Evolutionary conservation across 2,888 invertebrate genomes (phyloP).

Genomic region (Ceriagrion tenellum): DNA sequence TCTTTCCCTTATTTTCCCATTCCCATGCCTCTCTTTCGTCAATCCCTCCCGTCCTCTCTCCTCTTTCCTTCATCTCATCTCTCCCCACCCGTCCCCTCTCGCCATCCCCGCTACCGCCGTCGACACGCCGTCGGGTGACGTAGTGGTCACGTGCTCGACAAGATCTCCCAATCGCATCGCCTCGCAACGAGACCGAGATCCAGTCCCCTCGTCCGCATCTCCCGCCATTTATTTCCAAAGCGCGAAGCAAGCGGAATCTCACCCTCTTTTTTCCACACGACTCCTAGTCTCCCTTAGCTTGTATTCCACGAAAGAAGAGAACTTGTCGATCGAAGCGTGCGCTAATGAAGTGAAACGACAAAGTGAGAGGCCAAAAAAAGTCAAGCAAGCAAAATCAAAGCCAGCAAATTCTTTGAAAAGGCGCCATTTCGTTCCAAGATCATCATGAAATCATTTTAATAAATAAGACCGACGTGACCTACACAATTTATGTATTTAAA

Average conservation of each 20-base stretch:
- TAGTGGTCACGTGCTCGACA: slow-evolving; percentile 50
- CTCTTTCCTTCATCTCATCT: background rate
- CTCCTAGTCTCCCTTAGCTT: background rate
- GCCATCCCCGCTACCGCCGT: slow-evolving; percentile 4
- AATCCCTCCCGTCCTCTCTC: background rate
- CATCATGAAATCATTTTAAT: too few relatives aligned
- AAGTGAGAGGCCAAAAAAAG: background rate
- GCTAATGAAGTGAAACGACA: background rate
- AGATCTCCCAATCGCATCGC: slow-evolving; percentile 44
- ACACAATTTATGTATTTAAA: too few relatives aligned
- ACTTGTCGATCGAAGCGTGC: background rate
- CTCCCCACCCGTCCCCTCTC: background rate
- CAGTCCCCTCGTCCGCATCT: background rate
- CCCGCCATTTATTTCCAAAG: slow-evolving; percentile 12
- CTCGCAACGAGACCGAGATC: slow-evolving; percentile 28
- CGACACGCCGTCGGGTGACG: slow-evolving; percentile 61
- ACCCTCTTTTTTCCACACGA: background rate
- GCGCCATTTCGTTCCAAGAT: too few relatives aligned
- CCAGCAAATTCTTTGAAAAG: too few relatives aligned
- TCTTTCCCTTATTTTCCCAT: background rate
- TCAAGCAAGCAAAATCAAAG: too few relatives aligned
- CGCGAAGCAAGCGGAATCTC: background rate
- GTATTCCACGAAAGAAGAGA: background rate
- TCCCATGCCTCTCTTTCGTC: background rate
- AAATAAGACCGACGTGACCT: too few relatives aligned